Base-by-base conservation (phyloP, 2,113 vertebrate genomes). In the Erinaceus europaeus region DNA sequence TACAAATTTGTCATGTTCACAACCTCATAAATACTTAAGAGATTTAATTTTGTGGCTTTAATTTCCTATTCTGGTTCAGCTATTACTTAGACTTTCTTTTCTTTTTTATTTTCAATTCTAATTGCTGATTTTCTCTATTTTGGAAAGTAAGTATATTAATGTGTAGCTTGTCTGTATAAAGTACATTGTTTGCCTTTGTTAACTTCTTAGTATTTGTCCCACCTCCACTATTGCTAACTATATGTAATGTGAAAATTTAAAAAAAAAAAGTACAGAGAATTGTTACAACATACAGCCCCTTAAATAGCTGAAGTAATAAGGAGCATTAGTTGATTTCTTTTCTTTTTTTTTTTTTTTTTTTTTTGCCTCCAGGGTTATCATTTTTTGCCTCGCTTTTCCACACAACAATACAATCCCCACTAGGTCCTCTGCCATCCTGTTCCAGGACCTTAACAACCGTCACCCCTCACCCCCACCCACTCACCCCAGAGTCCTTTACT, bases 41-140 rank as follows among this genome's bases (percentile, higher is more conserved):
- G 69, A n/a, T 64, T 18, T 25, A 6, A 40, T 67, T 40, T 76
- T n/a, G 27, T 38, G 38, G 14, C 21, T 71, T 65, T 55, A 32
- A 68, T 57, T 67, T 77, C n/a, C 44, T 25, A 38, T 69, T 67
- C 40, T 83, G 38, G 25, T 29, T 1, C 5, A 38, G 10, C 9
- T 6, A 74, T 48, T 74, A 61, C 11, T n/a, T 52, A 50, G 8
- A 12, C 0, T 50, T 76, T 15, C 34, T 85, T 71, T 53, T 34
- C 29, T 50, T 34, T 86, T 34, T 86, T 61, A 80, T 74, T 72
- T 89, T 65, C 71, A 84, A 84, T 53, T 80, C 4, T 52, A 21
- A 75, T 8, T 23, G 1, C 6, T 80, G 29, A 44, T 75, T 55
- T 44, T 15, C 61, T 50, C 53, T 42, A 44, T 62, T 44, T 44